Evolutionary conservation across 2,113 vertebrate species (phyloP).

Genomic region (Oostethus manadensis): DNA sequence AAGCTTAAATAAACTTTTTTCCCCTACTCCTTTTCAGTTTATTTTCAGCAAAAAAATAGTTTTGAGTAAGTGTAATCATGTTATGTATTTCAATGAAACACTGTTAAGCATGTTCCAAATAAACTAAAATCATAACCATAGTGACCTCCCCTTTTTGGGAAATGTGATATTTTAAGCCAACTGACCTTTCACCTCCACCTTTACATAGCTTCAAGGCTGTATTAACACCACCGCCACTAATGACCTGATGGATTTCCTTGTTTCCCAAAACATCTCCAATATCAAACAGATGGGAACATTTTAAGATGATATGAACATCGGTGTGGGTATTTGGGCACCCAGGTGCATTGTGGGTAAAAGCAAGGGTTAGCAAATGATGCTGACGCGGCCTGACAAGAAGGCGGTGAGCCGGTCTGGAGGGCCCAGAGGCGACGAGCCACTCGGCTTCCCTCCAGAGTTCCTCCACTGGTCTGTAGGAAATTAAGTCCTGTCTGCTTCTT

Average conservation of each 20-base stretch:
- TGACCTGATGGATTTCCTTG: conserved; percentile 56
- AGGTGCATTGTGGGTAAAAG: conserved; percentile 15
- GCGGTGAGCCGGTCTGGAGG: conserved; percentile 23
- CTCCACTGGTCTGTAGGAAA: conserved; percentile 61
- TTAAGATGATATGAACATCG: conserved; percentile 11
- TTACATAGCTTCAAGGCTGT: conserved; percentile 1
- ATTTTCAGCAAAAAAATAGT: too few relatives aligned
- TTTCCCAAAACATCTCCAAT: conserved; percentile 65
- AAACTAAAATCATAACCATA: neutral
- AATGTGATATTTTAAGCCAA: conserved; percentile 28
- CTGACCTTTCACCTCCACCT: conserved; percentile 32
- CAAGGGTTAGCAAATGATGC: conserved; percentile 27
- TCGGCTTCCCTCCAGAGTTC: conserved; percentile 9
- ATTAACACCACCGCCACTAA: conserved; percentile 65
- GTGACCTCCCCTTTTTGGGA: conserved; percentile 1
- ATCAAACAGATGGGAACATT: conserved; percentile 26
- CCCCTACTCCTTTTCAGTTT: too few relatives aligned
- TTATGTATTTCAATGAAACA: too few relatives aligned
- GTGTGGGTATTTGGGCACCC: conserved; percentile 21
- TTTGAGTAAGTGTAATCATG: too few relatives aligned
- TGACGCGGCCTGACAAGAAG: conserved; percentile 49
- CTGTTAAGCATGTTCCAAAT: too few relatives aligned
- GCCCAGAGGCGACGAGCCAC: conserved; percentile 12
- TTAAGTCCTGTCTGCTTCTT: conserved; percentile 58
- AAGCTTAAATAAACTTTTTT: too few relatives aligned